Conservation (phyloP, 2,888 invertebrate genomes). For the Pseudococcus viburni region DNA sequence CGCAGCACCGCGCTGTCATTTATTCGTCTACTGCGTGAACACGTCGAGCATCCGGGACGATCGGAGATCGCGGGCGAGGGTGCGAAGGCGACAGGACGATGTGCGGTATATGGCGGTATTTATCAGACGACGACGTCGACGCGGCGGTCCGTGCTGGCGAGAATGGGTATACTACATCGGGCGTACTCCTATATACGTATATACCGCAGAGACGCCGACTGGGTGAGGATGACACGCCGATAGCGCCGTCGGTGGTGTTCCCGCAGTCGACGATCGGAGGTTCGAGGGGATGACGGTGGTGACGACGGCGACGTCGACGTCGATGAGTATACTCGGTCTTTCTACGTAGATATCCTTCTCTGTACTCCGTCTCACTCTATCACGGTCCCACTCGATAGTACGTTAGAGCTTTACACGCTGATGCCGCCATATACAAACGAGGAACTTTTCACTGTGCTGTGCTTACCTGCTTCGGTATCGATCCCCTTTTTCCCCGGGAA, state of each 20-base stretch:
- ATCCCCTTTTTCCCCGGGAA: background rate
- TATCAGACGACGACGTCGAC: background rate
- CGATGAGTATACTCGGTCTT: background rate
- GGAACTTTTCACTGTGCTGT: background rate
- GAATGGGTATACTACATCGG: background rate
- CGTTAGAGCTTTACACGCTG: background rate
- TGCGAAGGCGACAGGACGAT: background rate
- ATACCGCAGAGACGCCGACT: background rate
- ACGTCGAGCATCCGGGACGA: no score
- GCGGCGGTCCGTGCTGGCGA: background rate
- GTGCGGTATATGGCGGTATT: background rate
- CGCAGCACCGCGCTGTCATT: background rate
- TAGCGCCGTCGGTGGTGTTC: background rate
- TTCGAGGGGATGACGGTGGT: background rate
- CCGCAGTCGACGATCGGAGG: background rate
- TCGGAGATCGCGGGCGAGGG: background rate
- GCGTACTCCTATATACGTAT: background rate
- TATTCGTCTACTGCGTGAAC: background rate
- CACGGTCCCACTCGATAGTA: background rate
- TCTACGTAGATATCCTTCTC: background rate
- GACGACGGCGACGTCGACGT: background rate
- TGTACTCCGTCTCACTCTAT: background rate
- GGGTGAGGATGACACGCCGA: background rate
- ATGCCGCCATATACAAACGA: background rate
- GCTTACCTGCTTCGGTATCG: background rate